These are phyloP conservation scores for Caretta caretta DNA, from an alignment of 2,113 vertebrate species.

Conservation along the genomic window DNA sequence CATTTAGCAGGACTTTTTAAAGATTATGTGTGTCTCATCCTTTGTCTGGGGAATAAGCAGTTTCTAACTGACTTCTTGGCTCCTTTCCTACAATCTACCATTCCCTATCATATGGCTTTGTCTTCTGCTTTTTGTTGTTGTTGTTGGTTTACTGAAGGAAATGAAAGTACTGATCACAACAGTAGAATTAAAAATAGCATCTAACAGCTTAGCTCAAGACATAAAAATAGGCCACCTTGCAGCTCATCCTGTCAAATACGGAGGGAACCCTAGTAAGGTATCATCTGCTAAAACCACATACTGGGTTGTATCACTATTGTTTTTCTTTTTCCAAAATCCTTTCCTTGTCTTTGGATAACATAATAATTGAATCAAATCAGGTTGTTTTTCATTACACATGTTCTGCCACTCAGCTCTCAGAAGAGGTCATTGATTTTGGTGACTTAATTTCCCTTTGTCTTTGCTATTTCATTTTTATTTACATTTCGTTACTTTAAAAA, in stretches of 20 bases:
- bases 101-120: conserved; percentile 50
- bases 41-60: conserved; percentile 29
- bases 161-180: conserved; percentile 73
- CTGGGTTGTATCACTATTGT: conserved; percentile 13
- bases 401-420: conserved; percentile 52
- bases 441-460: conserved; percentile 22
- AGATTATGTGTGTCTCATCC: not conserved
- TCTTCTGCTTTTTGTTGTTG: conserved; percentile 35
- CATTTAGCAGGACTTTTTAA: not conserved
- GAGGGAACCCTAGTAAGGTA: conserved; percentile 74
- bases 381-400: not conserved
- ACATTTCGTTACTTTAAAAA: conserved; percentile 21
- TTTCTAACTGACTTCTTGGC: conserved; percentile 15
- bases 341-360: conserved; percentile 45
- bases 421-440: conserved; percentile 51
- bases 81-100: conserved; percentile 38
- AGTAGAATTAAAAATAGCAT: conserved; percentile 75
- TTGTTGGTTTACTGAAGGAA: conserved; percentile 67
- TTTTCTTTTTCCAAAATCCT: conserved; percentile 32
- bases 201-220: conserved; percentile 63
- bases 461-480: conserved; percentile 24
- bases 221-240: conserved; percentile 71
- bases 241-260: conserved; percentile 71
- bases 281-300: conserved; percentile 71
- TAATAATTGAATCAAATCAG: conserved; percentile 22